A percentile compares a stretch with the other conserved stretches of the same genome.
These are phyloP conservation scores for Todus mexicanus DNA, from an alignment of 2,797 vertebrate species.

Conservation along the genomic window DNA sequence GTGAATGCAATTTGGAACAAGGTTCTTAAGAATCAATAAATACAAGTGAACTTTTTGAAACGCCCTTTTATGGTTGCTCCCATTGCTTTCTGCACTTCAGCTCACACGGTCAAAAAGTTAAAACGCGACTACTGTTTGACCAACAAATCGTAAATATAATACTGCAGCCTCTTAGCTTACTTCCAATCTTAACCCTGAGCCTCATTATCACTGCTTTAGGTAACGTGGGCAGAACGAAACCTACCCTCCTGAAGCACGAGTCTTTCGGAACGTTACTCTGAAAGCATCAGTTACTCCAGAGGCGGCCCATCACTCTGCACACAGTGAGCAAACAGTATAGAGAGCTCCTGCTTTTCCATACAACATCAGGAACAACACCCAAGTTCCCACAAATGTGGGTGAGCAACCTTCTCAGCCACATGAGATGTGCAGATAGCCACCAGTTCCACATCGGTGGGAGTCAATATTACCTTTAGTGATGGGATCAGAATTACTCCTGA, in stretches of 20 bases:
- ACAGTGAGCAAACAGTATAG: neutral
- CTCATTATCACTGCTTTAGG: neutral
- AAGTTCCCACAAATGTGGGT: neutral
- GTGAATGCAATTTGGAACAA: conserved; percentile 17
- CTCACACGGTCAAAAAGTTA: neutral
- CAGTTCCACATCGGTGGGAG: neutral
- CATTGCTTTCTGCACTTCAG: conserved; percentile 31
- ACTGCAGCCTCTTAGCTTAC: neutral
- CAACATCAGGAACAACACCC: neutral
- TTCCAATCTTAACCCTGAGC: neutral
- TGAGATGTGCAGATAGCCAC: neutral
- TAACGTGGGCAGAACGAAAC: neutral
- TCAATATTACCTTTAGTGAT: neutral
- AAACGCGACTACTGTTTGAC: conserved; percentile 22
- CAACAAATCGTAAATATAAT: neutral
- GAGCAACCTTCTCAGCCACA: neutral
- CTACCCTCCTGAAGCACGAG: neutral
- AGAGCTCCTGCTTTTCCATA: neutral
- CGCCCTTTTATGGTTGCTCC: conserved; percentile 14
- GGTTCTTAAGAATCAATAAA: conserved; percentile 25
- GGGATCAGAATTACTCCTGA: neutral
- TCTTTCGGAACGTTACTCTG: neutral
- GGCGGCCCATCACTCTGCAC: neutral
- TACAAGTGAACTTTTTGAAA: neutral
- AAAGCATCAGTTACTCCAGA: neutral